Conservation (phyloP, 2,797 vertebrate genomes). For the Leucoraja ocellata region DNA sequence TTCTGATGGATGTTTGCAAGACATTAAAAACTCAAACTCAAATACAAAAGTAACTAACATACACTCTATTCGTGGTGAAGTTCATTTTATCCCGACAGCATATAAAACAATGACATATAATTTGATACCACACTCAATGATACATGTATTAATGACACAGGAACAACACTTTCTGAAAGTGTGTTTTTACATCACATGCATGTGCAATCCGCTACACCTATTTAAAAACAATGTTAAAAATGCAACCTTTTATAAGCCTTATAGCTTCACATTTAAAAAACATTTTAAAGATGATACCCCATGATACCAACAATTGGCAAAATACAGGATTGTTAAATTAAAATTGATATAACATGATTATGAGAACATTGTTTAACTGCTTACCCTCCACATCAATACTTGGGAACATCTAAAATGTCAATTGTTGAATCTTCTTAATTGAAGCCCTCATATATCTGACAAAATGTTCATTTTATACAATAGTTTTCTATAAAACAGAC, state of each 20-base stretch:
- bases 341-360: slow-evolving; percentile 1
- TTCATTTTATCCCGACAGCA: slow-evolving; percentile 10
- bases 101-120: background rate
- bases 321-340: slow-evolving; percentile 32
- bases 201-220: background rate
- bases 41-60: background rate
- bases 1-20: background rate
- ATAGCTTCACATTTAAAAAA: slow-evolving; percentile 10
- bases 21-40: background rate
- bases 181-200: background rate
- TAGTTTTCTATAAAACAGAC: background rate
- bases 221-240: slow-evolving; percentile 17
- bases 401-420: background rate
- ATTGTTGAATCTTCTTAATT: background rate
- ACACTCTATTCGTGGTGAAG: background rate
- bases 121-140: background rate
- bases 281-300: slow-evolving; percentile 32
- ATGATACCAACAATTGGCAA: slow-evolving; percentile 23
- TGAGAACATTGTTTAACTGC: background rate
- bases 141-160: slow-evolving; percentile 19
- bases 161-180: slow-evolving; percentile 30
- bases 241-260: slow-evolving; percentile 28
- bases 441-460: background rate
- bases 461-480: background rate
- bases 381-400: background rate